Conservation (phyloP, 2,797 vertebrate species). For the Sebastes trivittatus region DNA sequence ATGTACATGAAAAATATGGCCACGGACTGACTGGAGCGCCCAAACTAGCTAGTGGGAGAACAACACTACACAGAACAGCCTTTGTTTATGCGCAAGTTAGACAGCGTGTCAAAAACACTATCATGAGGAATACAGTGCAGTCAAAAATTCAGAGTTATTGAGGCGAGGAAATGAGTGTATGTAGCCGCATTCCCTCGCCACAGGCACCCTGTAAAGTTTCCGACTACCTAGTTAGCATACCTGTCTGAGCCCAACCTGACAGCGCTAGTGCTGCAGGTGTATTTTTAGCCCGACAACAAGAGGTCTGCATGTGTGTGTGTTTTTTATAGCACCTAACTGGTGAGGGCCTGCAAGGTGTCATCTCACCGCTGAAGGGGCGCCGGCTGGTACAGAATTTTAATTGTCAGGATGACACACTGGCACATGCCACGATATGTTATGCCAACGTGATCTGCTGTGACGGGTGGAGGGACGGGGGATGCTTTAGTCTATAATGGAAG, state of each 20-base stretch:
- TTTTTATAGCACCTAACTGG: slow-evolving; percentile 35
- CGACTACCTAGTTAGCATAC: slow-evolving; percentile 55
- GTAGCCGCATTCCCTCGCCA: slow-evolving; percentile 18
- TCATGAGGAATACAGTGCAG: slow-evolving; percentile 1
- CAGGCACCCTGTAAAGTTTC: slow-evolving; percentile 38
- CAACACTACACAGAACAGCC: neutral
- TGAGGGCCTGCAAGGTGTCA: slow-evolving; percentile 59
- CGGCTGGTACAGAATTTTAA: slow-evolving; percentile 62
- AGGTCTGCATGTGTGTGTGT: slow-evolving; percentile 1
- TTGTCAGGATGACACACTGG: slow-evolving; percentile 55
- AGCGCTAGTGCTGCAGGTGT: slow-evolving; percentile 53
- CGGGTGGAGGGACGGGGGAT: neutral
- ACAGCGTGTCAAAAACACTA: slow-evolving; percentile 7
- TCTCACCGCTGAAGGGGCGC: slow-evolving; percentile 42
- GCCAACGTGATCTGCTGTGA: slow-evolving; percentile 31
- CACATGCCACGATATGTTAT: slow-evolving; percentile 34
- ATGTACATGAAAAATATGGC: slow-evolving; percentile 1
- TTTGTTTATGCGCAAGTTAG: slow-evolving; percentile 26
- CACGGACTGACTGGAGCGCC: neutral
- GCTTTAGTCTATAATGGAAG: neutral
- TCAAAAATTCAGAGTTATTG: slow-evolving; percentile 7
- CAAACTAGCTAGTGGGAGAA: neutral
- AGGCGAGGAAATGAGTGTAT: slow-evolving; percentile 22
- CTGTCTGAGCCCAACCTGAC: slow-evolving; percentile 48
- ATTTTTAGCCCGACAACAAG: slow-evolving; percentile 60